Evolutionary conservation across 2,888 invertebrate genomes (phyloP), one percentile per base, ranked within the genome.

Genomic region (Tuta absoluta): DNA sequence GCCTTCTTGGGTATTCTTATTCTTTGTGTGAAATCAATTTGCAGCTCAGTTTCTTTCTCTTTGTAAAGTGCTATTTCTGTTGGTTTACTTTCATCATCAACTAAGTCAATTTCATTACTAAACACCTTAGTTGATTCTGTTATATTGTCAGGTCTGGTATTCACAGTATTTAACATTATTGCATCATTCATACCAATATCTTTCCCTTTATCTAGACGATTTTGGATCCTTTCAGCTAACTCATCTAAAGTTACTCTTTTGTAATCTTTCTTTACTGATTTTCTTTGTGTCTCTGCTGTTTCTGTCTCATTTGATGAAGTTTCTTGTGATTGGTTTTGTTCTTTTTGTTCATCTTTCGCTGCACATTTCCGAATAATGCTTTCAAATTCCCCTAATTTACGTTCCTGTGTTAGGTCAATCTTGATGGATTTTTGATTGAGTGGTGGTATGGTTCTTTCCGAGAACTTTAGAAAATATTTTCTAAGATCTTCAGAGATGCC

Each of bases 1-100:
- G 93, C 88, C 62, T 93, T 92, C 72, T 92, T 93, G 3, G 96
- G 96, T 68, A 97, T 96, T 70, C 91, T 90, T 67, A 97, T 96
- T 75, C 89, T 90, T 68, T 94, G 93, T 41, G 93, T 92, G 76
- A 94, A 95, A 59, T 79, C 74, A 71, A 81, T 81, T 28, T 73
- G 69, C 11, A 72, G 75, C 41, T 76, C 68, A 51, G 77, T 69
- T 53, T 76, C 69, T 61, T 78, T 75, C 65, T 76, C 76, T 71
- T 82, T 77, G 67, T 75, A 80, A 63, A 77, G 68, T 49, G 69
- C 70, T 48, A 88, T 19, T 63, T 72, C 77, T 37, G 74, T 59
- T 64, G 80, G 66, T 45, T 68, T 64, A 11, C 68, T 69, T 60
- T 74, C 69, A 64, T 73, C 69, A 45, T 69, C 65, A 17, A 24